A percentile compares a stretch with the other conserved stretches of the same genome.
Evolutionary conservation across 2,797 vertebrate genomes (phyloP).

Genomic region (Tenualosa thibaudeaui): DNA sequence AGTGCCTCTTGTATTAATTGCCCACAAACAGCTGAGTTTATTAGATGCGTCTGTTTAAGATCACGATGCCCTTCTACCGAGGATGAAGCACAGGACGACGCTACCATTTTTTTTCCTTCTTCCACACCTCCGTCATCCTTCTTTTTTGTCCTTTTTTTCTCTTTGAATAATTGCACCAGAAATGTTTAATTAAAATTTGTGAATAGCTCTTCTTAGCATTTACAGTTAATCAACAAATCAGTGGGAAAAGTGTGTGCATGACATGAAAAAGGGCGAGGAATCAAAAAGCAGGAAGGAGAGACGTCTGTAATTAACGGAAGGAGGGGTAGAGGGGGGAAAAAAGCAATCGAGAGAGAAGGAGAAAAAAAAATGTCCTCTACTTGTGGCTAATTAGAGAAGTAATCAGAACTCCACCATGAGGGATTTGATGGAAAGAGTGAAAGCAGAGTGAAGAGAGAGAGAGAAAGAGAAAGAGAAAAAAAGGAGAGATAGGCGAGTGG

Average conservation of each 20-base stretch:
- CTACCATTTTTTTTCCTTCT: neutral
- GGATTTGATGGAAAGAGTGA: conserved; percentile 75
- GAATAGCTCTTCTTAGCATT: conserved; percentile 78
- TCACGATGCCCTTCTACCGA: conserved; percentile 51
- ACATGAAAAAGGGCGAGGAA: conserved; percentile 40
- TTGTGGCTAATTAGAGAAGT: conserved; percentile 93
- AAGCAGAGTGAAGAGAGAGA: conserved; percentile 46
- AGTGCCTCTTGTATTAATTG: conserved; percentile 16
- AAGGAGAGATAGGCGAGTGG: conserved; percentile 30
- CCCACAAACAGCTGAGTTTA: conserved; percentile 42
- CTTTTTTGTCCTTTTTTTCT: conserved; percentile 48
- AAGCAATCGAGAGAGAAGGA: conserved; percentile 14
- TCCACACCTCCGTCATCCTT: neutral
- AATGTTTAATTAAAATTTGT: conserved; percentile 23
- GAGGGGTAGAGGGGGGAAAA: conserved; percentile 21
- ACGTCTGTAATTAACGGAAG: neutral
- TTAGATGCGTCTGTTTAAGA: conserved; percentile 60
- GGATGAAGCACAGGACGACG: conserved; percentile 34
- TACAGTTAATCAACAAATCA: conserved; percentile 99
- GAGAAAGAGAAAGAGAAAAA: conserved; percentile 32
- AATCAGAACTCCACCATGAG: conserved; percentile 91
- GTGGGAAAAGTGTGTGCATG: conserved; percentile 73
- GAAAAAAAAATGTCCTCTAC: conserved; percentile 9
- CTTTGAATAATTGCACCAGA: conserved; percentile 73
- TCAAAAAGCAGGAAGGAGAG: neutral